Base-by-base conservation (phyloP, 2,888 invertebrate species). In the Empis stercorea region DNA sequence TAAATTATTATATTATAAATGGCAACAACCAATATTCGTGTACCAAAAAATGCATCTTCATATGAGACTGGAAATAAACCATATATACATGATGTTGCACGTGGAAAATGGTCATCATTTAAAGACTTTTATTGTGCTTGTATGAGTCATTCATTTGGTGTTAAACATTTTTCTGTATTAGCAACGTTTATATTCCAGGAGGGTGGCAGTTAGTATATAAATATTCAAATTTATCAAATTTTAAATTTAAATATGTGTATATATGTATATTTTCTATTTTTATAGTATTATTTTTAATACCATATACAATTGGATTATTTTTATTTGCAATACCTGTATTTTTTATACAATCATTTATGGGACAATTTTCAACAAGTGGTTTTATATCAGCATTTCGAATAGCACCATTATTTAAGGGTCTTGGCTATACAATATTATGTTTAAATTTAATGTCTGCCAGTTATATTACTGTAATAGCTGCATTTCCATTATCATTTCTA, bases 381-480 rank as follows among this genome's bases (percentile, higher is more conserved):
- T 84, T 84, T 55, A 77, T 86, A 54, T 80, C 82, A n/a, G 74
- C 84, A 45, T 87, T 86, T 71, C 79, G 78, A 58, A 79, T 83
- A 55, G 78, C 78, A 52, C 87, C 87, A 4, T 68, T 87, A 39
- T 85, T 88, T 67, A 88, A 88, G 80, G 88, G 87, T 84, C 85
- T 87, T 13, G 93, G 93, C 2, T 87, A 84, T 59, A 11, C 23
- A n/a, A 17, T 27, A 5, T 10, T 14, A 1, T 4, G 20, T 27
- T 7, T 40, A 11, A 32, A 32, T 30, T 11, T 39, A 13, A 9
- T 30, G 6, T n/a, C 41, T 9, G 14, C 15, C 11, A 17, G 0
- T 15, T 30, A 30, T n/a, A 10, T 16, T 15, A 48, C 47, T 14
- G 23, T 51, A 6, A 43, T 48, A 9, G 30, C 41, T 5, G 53